These are phyloP conservation scores for Brassicogethes aeneus DNA, from an alignment of 2,888 invertebrate genomes.

Conservation along the genomic window DNA sequence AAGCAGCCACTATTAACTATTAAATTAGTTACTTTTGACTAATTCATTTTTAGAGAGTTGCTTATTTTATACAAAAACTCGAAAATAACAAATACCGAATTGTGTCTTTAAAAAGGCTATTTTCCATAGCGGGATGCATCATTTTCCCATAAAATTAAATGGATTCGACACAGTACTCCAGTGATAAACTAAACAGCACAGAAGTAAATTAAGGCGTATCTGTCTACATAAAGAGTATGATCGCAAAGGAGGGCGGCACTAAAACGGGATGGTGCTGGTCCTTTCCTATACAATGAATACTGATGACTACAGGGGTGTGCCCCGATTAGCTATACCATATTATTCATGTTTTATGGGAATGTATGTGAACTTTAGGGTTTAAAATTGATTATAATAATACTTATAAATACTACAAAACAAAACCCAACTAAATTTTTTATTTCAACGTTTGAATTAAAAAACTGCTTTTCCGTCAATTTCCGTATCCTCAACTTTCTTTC, in stretches of 20 bases:
- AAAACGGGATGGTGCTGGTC: slow-evolving; percentile 14
- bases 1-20: too few relatives aligned
- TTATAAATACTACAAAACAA: too few relatives aligned
- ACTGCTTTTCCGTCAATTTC: too few relatives aligned
- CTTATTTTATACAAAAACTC: too few relatives aligned
- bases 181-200: background rate
- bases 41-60: too few relatives aligned
- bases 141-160: background rate
- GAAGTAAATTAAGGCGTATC: slow-evolving; percentile 21
- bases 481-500: too few relatives aligned
- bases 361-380: slow-evolving; percentile 1
- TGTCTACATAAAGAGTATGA: background rate
- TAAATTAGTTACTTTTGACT: too few relatives aligned
- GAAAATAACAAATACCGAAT: too few relatives aligned
- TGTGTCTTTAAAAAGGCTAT: too few relatives aligned
- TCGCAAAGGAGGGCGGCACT: slow-evolving; percentile 9
- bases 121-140: background rate
- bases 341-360: slow-evolving; percentile 5
- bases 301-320: slow-evolving; percentile 31
- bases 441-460: too few relatives aligned
- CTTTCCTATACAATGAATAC: slow-evolving; percentile 21
- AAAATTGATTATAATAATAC: too few relatives aligned
- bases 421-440: too few relatives aligned
- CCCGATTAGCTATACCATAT: slow-evolving; percentile 28
- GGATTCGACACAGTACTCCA: background rate